Conservation (phyloP, 2,888 invertebrate genomes). For the Linyphia triangularis region DNA sequence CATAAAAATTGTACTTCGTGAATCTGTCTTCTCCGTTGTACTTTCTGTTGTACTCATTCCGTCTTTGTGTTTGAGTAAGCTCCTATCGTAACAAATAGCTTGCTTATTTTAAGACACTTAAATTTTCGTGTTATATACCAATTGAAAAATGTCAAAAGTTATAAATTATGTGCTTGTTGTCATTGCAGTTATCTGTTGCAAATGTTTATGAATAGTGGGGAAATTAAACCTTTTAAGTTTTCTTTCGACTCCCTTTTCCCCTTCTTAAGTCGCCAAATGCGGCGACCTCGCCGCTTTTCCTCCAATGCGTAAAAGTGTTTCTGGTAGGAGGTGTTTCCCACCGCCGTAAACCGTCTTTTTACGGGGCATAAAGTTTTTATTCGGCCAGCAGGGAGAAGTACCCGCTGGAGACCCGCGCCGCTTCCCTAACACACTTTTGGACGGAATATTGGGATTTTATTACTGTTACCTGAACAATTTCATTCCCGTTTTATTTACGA, state of each 20-base stretch:
- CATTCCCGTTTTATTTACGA: conserved; percentile 58
- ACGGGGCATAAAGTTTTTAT: conserved; percentile 75
- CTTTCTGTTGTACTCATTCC: no score
- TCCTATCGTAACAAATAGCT: no score
- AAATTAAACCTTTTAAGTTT: neutral
- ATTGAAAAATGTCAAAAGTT: no score
- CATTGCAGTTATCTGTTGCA: no score
- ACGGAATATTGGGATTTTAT: conserved; percentile 66
- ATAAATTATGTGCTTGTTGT: no score
- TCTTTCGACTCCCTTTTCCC: neutral
- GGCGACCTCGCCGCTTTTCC: conserved; percentile 50
- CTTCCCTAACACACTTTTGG: neutral
- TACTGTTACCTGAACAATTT: conserved; percentile 72
- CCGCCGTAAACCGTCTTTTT: conserved; percentile 72
- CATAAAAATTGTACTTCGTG: no score
- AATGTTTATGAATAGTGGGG: no score
- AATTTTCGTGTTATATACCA: no score
- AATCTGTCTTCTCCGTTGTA: no score
- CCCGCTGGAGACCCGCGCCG: conserved; percentile 49
- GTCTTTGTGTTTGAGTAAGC: no score
- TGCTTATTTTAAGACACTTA: no score
- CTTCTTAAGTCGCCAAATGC: conserved; percentile 6
- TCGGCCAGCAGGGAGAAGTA: conserved; percentile 57
- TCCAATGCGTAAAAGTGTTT: conserved; percentile 70
- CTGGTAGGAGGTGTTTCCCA: conserved; percentile 23